A percentile compares a stretch with the other conserved stretches of the same genome.
Conservation (phyloP, 2,113 vertebrate genomes). For the Nycticryphes semicollaris region DNA sequence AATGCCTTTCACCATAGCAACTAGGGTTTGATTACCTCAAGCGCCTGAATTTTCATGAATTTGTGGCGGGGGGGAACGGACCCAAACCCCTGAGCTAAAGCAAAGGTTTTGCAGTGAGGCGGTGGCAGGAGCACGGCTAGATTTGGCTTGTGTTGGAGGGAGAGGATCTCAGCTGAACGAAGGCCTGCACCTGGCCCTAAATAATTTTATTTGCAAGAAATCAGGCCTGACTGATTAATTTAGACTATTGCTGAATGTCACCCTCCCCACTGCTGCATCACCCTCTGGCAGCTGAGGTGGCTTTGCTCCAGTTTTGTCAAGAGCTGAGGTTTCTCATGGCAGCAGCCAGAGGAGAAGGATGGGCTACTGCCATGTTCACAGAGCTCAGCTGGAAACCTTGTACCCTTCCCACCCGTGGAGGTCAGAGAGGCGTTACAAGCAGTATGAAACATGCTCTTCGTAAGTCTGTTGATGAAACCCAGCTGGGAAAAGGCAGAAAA, state of each 20-base stretch:
- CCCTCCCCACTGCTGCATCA: neutral
- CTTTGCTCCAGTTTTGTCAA: neutral
- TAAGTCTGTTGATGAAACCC: neutral
- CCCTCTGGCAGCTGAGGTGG: slow-evolving; percentile 25
- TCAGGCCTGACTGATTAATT: neutral
- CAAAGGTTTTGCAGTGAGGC: neutral
- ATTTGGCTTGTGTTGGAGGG: neutral
- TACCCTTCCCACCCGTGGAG: neutral
- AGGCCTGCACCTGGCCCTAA: neutral
- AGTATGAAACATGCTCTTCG: neutral
- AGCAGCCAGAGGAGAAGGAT: neutral
- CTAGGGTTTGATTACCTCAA: slow-evolving; percentile 37
- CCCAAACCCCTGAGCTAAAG: slow-evolving; percentile 5
- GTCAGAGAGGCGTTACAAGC: neutral
- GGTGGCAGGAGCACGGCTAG: neutral
- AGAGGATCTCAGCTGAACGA: neutral
- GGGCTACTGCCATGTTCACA: neutral
- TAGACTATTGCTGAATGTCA: neutral
- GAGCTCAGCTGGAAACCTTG: neutral
- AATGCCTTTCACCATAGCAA: slow-evolving; percentile 66
- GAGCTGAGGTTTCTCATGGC: neutral
- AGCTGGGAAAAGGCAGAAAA: neutral
- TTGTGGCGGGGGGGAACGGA: neutral
- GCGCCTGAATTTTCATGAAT: slow-evolving; percentile 44
- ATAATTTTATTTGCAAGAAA: neutral